These are phyloP conservation scores for Zaprionus inermis DNA, from an alignment of 1,140 invertebrate genomes.

Conservation along the genomic window DNA sequence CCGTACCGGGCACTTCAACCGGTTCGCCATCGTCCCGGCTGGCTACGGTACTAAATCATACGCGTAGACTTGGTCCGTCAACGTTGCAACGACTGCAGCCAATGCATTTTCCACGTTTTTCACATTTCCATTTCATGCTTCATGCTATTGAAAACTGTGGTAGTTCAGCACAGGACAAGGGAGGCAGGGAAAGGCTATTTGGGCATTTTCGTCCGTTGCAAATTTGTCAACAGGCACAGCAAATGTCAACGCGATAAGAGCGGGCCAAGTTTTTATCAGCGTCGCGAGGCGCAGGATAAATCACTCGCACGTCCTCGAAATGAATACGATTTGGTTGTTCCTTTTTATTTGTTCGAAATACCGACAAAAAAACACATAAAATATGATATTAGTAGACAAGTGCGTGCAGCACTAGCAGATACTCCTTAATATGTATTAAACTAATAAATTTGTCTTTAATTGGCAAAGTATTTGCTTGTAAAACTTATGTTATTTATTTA, in stretches of 20 bases:
- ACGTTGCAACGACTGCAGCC: too few relatives aligned
- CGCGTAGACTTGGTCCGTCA: constrained; percentile 35
- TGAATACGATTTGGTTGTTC: constrained; percentile 30
- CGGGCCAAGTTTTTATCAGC: constrained; percentile 69
- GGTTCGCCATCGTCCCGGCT: constrained; percentile 28
- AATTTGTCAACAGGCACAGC: constrained; percentile 70
- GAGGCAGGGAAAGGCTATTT: not conserved
- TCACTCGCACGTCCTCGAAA: constrained; percentile 56
- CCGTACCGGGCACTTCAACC: constrained; percentile 59
- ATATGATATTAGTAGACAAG: not conserved
- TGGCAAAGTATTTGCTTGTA: too few relatives aligned
- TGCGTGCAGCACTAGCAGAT: not conserved
- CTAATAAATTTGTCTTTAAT: too few relatives aligned
- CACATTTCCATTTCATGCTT: constrained; percentile 61
- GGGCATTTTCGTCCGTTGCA: constrained; percentile 52
- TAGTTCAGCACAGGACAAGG: not conserved
- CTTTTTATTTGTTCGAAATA: not conserved
- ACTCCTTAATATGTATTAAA: not conserved
- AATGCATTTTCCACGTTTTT: constrained; percentile 45
- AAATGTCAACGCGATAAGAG: constrained; percentile 76
- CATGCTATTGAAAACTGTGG: constrained; percentile 51
- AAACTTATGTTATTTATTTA: not conserved
- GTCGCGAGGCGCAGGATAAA: constrained; percentile 59
- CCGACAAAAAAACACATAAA: constrained; percentile 9
- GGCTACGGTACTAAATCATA: constrained; percentile 30